phyloP scores from a whole-genome alignment of 2,113 vertebrate species.

The Phyllopteryx taeniolatus region DNA sequence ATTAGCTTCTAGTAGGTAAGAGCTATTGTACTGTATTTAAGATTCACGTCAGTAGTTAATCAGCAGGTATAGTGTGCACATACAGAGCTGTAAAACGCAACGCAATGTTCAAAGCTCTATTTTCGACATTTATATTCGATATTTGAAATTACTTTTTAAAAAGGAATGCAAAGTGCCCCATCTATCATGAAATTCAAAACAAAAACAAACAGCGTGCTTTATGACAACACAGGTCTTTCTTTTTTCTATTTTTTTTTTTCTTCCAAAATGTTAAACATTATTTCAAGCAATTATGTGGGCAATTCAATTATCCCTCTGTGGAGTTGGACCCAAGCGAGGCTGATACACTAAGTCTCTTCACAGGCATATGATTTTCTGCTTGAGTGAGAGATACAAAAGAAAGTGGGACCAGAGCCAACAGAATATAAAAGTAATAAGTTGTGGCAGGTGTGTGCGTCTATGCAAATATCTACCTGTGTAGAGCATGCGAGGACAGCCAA shows the following conservation, averaged over 20 bases:
- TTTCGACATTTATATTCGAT: slow-evolving; percentile 1
- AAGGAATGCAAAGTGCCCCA: slow-evolving; percentile 30
- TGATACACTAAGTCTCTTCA: not conserved
- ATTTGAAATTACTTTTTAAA: slow-evolving; percentile 16
- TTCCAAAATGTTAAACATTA: not conserved
- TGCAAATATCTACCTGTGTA: slow-evolving; percentile 61
- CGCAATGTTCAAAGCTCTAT: slow-evolving; percentile 12
- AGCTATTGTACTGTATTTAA: not conserved
- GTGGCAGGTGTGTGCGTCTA: slow-evolving; percentile 37
- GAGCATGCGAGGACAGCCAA: slow-evolving; percentile 49
- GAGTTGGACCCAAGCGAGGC: slow-evolving; percentile 14
- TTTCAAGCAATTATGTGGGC: slow-evolving; percentile 36
- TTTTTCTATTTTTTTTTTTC: too few species aligned
- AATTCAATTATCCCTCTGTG: slow-evolving; percentile 15
- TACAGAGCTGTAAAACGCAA: slow-evolving; percentile 4
- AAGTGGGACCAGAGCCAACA: slow-evolving; percentile 13
- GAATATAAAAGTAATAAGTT: slow-evolving; percentile 23
- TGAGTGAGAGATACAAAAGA: not conserved
- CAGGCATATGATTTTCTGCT: slow-evolving; percentile 4
- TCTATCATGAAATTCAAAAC: slow-evolving; percentile 37
- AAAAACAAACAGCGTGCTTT: slow-evolving; percentile 35
- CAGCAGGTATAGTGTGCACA: not conserved
- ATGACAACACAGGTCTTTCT: slow-evolving; percentile 12
- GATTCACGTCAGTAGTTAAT: not conserved
- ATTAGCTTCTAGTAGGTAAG: not conserved